These are phyloP conservation scores for Gymnogyps californianus DNA, from an alignment of 2,113 vertebrate species.

Conservation along the genomic window DNA sequence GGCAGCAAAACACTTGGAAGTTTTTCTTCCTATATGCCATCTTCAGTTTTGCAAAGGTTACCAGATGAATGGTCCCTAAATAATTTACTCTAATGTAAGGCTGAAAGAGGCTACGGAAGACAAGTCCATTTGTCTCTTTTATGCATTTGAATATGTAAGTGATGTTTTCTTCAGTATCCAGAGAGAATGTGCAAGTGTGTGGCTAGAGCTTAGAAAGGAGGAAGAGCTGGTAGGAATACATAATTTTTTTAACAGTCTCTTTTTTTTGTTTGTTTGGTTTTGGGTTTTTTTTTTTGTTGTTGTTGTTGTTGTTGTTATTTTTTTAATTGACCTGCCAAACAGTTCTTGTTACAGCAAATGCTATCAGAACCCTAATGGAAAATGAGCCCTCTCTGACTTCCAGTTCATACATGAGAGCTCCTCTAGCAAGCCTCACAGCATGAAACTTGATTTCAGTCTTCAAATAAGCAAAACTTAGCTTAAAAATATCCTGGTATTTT, in stretches of 20 bases:
- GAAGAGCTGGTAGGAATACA: background rate
- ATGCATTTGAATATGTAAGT: constrained; percentile 56
- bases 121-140: constrained; percentile 63
- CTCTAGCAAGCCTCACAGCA: constrained; percentile 22
- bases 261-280: background rate
- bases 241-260: background rate
- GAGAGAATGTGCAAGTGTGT: background rate
- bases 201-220: background rate
- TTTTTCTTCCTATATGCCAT: constrained; percentile 51
- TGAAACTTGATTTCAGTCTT: constrained; percentile 62
- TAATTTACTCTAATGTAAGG: constrained; percentile 66
- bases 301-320: background rate
- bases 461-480: constrained; percentile 48
- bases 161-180: background rate
- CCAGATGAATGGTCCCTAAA: constrained; percentile 57
- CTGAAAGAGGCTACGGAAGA: constrained; percentile 50
- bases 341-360: background rate
- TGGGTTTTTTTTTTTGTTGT: background rate
- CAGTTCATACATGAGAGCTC: constrained; percentile 14
- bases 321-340: background rate
- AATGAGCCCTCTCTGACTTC: constrained; percentile 29
- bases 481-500: constrained; percentile 49
- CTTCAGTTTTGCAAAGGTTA: constrained; percentile 61
- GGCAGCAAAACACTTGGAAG: constrained; percentile 45
- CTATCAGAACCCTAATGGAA: background rate